Percentiles rank a stretch among this genome's conserved stretches.
Conservation (phyloP, 2,113 vertebrate species). For the Podilymbus podiceps region DNA sequence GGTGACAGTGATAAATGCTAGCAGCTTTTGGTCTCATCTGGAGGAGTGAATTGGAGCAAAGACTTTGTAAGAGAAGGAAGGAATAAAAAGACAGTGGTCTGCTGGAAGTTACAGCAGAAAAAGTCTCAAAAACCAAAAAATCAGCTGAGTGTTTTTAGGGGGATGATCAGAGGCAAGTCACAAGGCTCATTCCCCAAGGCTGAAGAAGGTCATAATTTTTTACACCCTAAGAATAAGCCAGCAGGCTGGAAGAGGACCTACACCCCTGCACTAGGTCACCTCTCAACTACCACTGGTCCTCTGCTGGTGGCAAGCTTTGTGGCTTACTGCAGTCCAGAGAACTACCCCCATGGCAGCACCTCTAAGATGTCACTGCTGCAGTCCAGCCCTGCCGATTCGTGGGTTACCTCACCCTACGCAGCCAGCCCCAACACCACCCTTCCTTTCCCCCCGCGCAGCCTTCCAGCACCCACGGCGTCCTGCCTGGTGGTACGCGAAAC, state of each 20-base stretch:
- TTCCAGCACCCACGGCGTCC: background rate
- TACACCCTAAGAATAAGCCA: background rate
- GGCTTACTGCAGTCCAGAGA: background rate
- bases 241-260: background rate
- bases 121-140: conserved; percentile 15
- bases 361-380: background rate
- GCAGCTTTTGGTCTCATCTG: conserved; percentile 49
- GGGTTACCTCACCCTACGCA: background rate
- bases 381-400: background rate
- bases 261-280: background rate
- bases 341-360: background rate
- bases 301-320: background rate
- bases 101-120: background rate
- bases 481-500: background rate
- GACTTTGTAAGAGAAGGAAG: conserved; percentile 18
- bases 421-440: background rate
- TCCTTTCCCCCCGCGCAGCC: background rate
- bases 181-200: background rate
- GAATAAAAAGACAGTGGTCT: conserved; percentile 4
- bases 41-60: background rate
- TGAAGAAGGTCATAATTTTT: background rate
- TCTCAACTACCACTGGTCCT: background rate
- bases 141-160: background rate
- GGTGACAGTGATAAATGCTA: conserved; percentile 66
- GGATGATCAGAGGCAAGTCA: background rate